Evolutionary conservation across 2,113 vertebrate species (phyloP).

Genomic region (Polyodon spathula): DNA sequence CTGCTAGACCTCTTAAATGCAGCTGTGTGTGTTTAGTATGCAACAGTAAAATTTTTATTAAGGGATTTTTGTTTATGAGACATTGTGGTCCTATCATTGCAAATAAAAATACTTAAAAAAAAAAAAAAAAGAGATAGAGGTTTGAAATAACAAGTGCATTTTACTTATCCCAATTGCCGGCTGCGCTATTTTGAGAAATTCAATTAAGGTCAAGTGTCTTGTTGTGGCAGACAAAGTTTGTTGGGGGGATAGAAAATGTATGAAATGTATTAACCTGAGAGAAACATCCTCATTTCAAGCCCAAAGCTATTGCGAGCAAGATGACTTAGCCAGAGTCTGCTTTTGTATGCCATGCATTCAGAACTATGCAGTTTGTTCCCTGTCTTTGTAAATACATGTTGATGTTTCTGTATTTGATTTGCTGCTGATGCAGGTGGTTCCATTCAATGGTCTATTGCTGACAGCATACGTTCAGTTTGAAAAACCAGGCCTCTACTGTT

Average conservation of each 20-base stretch:
- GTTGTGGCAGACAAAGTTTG: not conserved
- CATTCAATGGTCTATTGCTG: not conserved
- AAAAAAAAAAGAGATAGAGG: no score
- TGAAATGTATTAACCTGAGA: not conserved
- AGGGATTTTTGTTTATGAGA: no score
- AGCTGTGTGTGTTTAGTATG: no score
- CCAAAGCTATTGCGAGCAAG: no score
- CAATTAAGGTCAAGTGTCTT: not conserved
- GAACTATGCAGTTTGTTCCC: slow-evolving; percentile 1
- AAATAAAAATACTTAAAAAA: no score
- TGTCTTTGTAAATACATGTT: not conserved
- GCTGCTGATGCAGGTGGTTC: not conserved
- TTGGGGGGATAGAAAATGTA: not conserved
- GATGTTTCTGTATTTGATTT: not conserved
- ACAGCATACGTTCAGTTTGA: not conserved
- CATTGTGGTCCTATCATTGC: no score
- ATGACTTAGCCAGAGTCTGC: no score
- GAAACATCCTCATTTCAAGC: not conserved
- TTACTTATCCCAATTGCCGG: no score
- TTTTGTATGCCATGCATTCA: not conserved
- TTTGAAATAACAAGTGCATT: no score
- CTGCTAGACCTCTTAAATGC: no score
- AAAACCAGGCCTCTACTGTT: not conserved
- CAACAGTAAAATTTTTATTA: no score
- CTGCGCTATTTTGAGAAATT: no score